phyloP scores from a whole-genome alignment of 2,888 invertebrate species.

The Globia sparganii region DNA sequence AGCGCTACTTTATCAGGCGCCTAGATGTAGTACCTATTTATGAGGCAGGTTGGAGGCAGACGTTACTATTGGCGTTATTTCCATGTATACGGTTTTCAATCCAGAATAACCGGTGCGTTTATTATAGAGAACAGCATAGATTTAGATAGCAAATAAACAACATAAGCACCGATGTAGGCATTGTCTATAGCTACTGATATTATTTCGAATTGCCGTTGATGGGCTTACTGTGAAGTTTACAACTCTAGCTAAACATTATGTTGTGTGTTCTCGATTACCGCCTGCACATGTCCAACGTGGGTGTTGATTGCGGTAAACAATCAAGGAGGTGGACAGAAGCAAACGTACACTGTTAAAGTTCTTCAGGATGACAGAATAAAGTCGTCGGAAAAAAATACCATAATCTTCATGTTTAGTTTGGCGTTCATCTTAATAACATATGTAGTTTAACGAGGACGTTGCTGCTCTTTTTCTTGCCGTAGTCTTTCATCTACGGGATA shows the following conservation, averaged over 20 bases:
- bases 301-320: conserved; percentile 28
- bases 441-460: neutral
- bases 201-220: conserved; percentile 31
- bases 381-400: neutral
- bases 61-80: conserved; percentile 22
- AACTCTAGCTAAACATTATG: conserved; percentile 15
- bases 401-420: neutral
- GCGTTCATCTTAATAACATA: neutral
- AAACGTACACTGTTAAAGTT: neutral
- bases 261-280: conserved; percentile 33
- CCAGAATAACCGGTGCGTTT: conserved; percentile 28
- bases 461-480: neutral
- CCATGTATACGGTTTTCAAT: conserved; percentile 19
- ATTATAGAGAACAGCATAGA: conserved; percentile 17
- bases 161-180: neutral
- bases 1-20: conserved; percentile 6
- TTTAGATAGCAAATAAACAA: conserved; percentile 26
- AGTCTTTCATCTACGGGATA: neutral
- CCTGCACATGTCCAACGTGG: conserved; percentile 32
- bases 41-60: conserved; percentile 1
- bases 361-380: neutral
- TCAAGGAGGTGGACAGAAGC: neutral
- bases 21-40: neutral
- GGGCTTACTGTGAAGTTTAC: conserved; percentile 22
- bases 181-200: neutral